phyloP scores from a whole-genome alignment of 2,888 invertebrate genomes.

The Eupithecia tripunctaria region DNA sequence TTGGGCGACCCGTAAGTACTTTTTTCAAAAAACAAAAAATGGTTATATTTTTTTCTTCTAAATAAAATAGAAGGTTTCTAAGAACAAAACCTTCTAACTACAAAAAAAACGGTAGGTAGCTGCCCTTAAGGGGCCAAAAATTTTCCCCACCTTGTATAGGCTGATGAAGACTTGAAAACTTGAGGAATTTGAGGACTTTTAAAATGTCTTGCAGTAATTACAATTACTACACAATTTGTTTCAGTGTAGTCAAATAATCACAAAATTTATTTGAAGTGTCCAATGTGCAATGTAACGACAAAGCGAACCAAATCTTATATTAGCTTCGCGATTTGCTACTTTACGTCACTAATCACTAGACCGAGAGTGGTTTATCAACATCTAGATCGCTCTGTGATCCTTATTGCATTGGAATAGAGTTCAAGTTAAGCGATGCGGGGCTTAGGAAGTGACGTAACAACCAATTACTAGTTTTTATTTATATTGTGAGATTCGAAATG shows the following conservation, averaged over 20 bases:
- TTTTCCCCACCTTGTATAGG: too few species aligned
- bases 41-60: too few species aligned
- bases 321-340: constrained; percentile 28
- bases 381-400: constrained; percentile 14
- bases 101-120: too few species aligned
- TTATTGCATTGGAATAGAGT: constrained; percentile 23
- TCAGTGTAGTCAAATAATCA: neutral
- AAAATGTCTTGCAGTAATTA: too few species aligned
- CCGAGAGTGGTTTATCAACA: constrained; percentile 24
- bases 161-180: too few species aligned
- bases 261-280: neutral
- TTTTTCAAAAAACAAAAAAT: too few species aligned
- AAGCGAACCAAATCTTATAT: constrained; percentile 9
- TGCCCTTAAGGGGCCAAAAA: too few species aligned
- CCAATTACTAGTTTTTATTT: constrained; percentile 41
- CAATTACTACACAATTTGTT: neutral
- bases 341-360: constrained; percentile 15
- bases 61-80: too few species aligned
- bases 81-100: too few species aligned
- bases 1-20: too few species aligned
- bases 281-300: neutral
- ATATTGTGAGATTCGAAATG: constrained; percentile 25
- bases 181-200: too few species aligned
- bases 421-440: constrained; percentile 16
- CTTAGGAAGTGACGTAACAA: constrained; percentile 43